Conservation (phyloP, 1,140 invertebrate species). For the Zaprionus vittiger region DNA sequence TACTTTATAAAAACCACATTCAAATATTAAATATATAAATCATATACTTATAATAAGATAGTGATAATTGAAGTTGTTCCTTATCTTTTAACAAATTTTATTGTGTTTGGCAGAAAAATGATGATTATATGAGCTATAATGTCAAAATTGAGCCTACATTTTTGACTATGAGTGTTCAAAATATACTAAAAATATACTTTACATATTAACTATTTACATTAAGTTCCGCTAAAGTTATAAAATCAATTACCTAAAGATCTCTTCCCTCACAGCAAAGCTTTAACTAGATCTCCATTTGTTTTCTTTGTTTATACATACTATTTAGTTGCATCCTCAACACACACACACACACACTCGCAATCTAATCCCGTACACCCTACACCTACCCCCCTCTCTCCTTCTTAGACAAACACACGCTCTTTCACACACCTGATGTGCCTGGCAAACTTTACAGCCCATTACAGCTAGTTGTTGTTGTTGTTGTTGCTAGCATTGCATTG, state of each 20-base stretch:
- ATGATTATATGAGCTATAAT: too few relatives aligned
- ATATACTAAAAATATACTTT: too few relatives aligned
- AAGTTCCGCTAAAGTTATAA: background rate
- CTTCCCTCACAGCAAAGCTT: background rate
- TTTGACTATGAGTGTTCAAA: too few relatives aligned
- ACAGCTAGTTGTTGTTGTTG: conserved; percentile 30
- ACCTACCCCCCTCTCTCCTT: background rate
- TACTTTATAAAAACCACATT: too few relatives aligned
- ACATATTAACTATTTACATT: too few relatives aligned
- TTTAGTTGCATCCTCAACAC: conserved; percentile 18
- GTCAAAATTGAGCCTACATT: too few relatives aligned
- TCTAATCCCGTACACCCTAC: conserved; percentile 3
- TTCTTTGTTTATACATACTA: conserved; percentile 15
- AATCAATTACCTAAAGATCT: background rate
- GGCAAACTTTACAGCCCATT: conserved; percentile 48
- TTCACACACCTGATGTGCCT: conserved; percentile 33
- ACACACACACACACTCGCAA: conserved; percentile 17
- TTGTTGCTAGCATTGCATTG: conserved; percentile 34
- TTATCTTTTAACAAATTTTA: too few relatives aligned
- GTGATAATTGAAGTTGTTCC: too few relatives aligned
- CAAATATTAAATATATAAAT: too few relatives aligned
- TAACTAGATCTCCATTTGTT: background rate
- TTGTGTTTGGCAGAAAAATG: too few relatives aligned
- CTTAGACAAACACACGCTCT: conserved; percentile 6
- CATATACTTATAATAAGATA: too few relatives aligned